Conservation (phyloP, 2,888 invertebrate genomes). For the Heliconius erato region DNA sequence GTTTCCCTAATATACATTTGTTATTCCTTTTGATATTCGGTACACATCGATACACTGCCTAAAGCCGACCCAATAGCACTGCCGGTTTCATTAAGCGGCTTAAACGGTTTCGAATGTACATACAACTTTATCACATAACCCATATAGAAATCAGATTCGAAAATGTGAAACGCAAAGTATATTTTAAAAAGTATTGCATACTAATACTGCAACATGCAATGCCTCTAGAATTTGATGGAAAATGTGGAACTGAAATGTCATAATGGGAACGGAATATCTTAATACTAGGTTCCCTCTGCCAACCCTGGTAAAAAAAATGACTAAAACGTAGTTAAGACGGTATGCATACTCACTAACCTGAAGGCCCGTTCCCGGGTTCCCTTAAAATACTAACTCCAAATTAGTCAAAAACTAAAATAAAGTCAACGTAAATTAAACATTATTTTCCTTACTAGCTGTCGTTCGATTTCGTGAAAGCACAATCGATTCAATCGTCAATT, state of each 20-base stretch:
- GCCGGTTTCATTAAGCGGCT: constrained; percentile 11
- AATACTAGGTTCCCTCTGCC: background rate
- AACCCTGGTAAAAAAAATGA: too few relatives aligned
- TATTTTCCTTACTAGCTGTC: background rate
- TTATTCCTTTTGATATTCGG: constrained; percentile 7
- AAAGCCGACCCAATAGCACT: constrained; percentile 2
- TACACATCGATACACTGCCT: background rate
- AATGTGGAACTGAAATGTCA: too few relatives aligned
- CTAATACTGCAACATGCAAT: too few relatives aligned
- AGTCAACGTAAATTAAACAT: background rate
- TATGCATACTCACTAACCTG: too few relatives aligned
- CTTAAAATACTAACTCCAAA: too few relatives aligned
- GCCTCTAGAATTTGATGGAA: too few relatives aligned
- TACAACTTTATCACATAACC: background rate
- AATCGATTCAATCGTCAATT: constrained; percentile 25
- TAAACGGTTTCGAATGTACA: background rate
- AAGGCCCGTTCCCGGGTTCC: too few relatives aligned
- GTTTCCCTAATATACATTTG: background rate
- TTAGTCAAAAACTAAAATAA: too few relatives aligned
- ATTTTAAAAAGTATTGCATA: too few relatives aligned
- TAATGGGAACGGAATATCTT: background rate
- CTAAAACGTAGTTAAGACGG: too few relatives aligned
- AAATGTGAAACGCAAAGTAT: too few relatives aligned
- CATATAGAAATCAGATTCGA: background rate
- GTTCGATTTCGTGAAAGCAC: constrained; percentile 18